Conservation (phyloP, 2,797 vertebrate species). For the Netta rufina region DNA sequence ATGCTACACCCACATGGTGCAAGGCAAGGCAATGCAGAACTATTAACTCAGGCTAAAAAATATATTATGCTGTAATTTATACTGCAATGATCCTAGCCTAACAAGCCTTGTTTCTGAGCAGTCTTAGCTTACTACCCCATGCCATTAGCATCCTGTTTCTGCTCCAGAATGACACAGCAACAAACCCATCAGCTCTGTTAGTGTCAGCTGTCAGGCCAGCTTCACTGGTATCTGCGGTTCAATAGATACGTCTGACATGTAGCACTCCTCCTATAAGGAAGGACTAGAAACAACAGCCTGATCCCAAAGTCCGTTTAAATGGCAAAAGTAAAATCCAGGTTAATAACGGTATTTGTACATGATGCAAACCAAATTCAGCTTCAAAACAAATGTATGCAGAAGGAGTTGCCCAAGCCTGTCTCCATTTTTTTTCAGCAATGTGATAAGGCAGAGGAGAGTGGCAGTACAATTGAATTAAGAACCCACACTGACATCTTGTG, state of each 20-base stretch:
- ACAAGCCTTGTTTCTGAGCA: neutral
- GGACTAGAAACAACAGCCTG: neutral
- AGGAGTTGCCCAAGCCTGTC: neutral
- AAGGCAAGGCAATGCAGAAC: neutral
- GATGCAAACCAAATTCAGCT: neutral
- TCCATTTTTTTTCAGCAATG: neutral
- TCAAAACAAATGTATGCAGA: neutral
- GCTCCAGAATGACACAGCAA: neutral
- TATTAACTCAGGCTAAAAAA: neutral
- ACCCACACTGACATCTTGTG: slow-evolving; percentile 62
- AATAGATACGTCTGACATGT: neutral
- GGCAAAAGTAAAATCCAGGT: neutral
- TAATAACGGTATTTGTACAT: neutral
- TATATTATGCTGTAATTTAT: neutral
- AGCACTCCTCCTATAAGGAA: neutral
- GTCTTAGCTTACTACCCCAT: neutral
- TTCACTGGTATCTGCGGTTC: neutral
- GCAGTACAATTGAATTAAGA: neutral
- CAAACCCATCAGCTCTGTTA: neutral
- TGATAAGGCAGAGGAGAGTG: neutral
- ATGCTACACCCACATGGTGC: neutral
- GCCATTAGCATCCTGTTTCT: neutral
- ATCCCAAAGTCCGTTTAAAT: neutral
- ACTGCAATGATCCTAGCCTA: neutral
- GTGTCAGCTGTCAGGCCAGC: neutral